phyloP scores from a whole-genome alignment of 2,113 vertebrate species.

The Peromyscus leucopus region DNA sequence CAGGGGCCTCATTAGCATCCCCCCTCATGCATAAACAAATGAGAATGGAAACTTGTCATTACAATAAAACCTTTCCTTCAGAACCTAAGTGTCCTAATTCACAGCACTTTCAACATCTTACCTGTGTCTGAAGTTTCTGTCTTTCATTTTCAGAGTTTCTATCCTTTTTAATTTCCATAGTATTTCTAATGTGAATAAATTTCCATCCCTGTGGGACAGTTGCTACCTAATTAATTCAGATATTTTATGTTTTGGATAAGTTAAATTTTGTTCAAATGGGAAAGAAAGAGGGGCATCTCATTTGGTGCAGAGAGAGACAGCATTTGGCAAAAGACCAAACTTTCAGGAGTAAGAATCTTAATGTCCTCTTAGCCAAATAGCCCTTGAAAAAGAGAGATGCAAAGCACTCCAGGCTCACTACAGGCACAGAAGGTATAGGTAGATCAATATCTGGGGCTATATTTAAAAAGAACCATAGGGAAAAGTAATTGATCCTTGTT shows the following conservation, averaged over 20 bases:
- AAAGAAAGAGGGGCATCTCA: background rate
- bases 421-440: background rate
- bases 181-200: slow-evolving; percentile 39
- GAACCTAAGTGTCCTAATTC: background rate
- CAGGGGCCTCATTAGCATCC: background rate
- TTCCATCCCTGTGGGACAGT: background rate
- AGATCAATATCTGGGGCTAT: background rate
- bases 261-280: slow-evolving; percentile 14
- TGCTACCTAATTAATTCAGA: slow-evolving; percentile 43
- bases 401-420: background rate
- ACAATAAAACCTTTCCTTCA: background rate
- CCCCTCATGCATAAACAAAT: background rate
- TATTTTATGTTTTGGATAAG: slow-evolving; percentile 26
- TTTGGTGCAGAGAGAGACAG: background rate
- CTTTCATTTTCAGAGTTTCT: slow-evolving; percentile 47
- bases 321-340: background rate
- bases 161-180: slow-evolving; percentile 3
- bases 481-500: background rate
- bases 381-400: background rate
- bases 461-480: background rate
- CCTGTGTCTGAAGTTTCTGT: background rate
- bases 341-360: background rate
- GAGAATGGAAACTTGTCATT: background rate
- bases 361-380: background rate
- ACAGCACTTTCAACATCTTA: background rate